These are phyloP conservation scores for Dryas iulia DNA, from an alignment of 1,140 invertebrate genomes.

Conservation along the genomic window DNA sequence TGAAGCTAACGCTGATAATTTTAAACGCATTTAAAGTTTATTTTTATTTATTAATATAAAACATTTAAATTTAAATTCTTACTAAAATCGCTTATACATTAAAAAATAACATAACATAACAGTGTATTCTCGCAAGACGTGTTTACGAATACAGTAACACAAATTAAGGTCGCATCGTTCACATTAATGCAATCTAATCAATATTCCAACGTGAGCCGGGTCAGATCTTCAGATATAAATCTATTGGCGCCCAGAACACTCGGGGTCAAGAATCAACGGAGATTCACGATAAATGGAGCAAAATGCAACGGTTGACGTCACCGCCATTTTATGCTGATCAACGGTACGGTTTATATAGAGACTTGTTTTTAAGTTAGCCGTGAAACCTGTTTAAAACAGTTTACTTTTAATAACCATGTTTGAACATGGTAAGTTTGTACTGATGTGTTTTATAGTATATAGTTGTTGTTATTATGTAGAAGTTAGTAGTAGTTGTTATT, in stretches of 20 bases:
- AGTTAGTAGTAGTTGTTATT: too few species aligned
- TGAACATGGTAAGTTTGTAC: not conserved
- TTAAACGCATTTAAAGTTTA: not conserved
- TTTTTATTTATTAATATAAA: not conserved
- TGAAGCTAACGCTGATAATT: not conserved
- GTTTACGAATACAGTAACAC: slow-evolving; percentile 60
- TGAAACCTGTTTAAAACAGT: slow-evolving; percentile 13
- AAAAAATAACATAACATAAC: not conserved
- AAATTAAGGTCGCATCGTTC: slow-evolving; percentile 61
- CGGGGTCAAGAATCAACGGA: slow-evolving; percentile 52
- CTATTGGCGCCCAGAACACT: slow-evolving; percentile 39
- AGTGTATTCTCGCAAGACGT: slow-evolving; percentile 40
- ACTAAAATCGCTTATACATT: too few species aligned
- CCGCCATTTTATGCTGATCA: slow-evolving; percentile 19
- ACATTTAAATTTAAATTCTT: not conserved
- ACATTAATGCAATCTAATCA: slow-evolving; percentile 59
- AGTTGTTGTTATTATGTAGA: not conserved
- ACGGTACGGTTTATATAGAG: slow-evolving; percentile 8
- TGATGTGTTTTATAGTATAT: too few species aligned
- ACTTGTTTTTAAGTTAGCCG: slow-evolving; percentile 5
- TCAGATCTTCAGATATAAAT: slow-evolving; percentile 34
- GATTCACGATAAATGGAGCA: slow-evolving; percentile 51
- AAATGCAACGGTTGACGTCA: slow-evolving; percentile 46
- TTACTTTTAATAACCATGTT: slow-evolving; percentile 18
- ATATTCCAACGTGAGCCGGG: slow-evolving; percentile 51